Evolutionary conservation across 1,140 invertebrate species (phyloP), one percentile per base, ranked within the genome.

Genomic region (Rhagoletis zephyria): DNA sequence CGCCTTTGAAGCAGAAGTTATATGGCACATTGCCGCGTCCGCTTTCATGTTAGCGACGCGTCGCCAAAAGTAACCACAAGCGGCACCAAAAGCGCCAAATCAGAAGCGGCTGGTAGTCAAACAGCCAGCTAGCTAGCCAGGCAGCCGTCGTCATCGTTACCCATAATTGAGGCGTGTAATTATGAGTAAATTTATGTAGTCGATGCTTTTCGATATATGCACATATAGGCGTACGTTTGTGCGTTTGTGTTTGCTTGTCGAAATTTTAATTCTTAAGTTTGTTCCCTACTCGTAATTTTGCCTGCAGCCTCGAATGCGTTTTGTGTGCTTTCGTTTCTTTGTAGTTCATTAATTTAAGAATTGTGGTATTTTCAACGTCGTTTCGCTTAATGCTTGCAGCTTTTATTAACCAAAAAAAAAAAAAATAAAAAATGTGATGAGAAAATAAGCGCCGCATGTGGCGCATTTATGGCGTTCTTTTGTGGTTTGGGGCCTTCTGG

Each of bases 111-210:
- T 67, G 4, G 16, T 7, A 67, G 67, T 42, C 6, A 45, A 30
- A 10, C 67, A 16, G 10, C 67, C 19, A 56, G 19, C 64, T 30
- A 30, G 64, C 64, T 30, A 7, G 67, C 40, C 67, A 48, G 30
- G 0, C 42, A 45, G 67, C n/a, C 67, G 67, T 42, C 30, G 30
- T 30, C 61, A 63, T n/a, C 45, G 45, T 56, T 51, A 56, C 6
- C 74, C 1, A 56, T 77, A 77, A 77, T 56, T 77, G 74, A 77
- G 74, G 74, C 74, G 48, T 77, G 74, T 77, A 77, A 77, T 77
- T 77, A 77, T 77, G 16, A 56, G 14, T 4, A 77, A 77, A 77
- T 77, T 51, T 77, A 77, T 77, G 48, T 56, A 51, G 74, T 56
- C 74, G 40, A 45, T 45, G 14, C 42, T 12, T 48, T 14, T 4